Conservation (phyloP, 2,797 vertebrate genomes). For the Pipistrellus pipistrellus region DNA sequence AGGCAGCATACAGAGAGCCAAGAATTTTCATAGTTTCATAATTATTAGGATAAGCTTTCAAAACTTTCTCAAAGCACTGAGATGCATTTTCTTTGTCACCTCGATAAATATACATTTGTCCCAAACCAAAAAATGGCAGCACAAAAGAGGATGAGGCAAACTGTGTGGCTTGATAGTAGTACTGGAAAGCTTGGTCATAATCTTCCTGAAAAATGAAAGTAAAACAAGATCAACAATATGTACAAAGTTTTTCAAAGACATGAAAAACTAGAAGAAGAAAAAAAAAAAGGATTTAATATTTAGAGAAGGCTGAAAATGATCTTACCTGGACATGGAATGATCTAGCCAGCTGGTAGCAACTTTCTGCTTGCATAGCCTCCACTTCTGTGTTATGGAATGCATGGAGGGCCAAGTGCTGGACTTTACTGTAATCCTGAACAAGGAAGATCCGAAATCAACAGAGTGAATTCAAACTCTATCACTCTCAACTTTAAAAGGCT, state of each 20-base stretch:
- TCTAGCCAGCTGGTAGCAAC: conserved; percentile 98
- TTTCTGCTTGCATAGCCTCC: conserved; percentile 99
- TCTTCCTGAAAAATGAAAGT: conserved; percentile 92
- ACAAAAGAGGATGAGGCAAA: conserved; percentile 97
- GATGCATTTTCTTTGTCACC: conserved; percentile 99
- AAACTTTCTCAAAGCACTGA: conserved; percentile 98
- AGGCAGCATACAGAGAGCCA: conserved; percentile 98
- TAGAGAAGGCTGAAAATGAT: background rate
- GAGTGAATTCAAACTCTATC: background rate
- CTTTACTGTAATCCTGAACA: conserved; percentile 98
- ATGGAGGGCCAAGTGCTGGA: conserved; percentile 98
- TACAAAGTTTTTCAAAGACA: background rate
- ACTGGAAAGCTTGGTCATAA: conserved; percentile 99
- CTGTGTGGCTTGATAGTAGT: conserved; percentile 99
- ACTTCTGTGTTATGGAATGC: conserved; percentile 99
- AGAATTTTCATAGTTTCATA: conserved; percentile 99
- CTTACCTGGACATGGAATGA: conserved; percentile 98
- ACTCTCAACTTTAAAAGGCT: background rate
- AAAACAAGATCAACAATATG: conserved; percentile 10
- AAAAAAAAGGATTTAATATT: conserved; percentile 29
- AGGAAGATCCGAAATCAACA: background rate
- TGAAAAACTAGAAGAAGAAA: background rate
- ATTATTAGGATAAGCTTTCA: conserved; percentile 99
- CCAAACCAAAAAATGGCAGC: conserved; percentile 98
- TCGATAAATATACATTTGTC: conserved; percentile 99